Conservation (phyloP, 2,797 vertebrate genomes). For the Rhodeus uyekii region DNA sequence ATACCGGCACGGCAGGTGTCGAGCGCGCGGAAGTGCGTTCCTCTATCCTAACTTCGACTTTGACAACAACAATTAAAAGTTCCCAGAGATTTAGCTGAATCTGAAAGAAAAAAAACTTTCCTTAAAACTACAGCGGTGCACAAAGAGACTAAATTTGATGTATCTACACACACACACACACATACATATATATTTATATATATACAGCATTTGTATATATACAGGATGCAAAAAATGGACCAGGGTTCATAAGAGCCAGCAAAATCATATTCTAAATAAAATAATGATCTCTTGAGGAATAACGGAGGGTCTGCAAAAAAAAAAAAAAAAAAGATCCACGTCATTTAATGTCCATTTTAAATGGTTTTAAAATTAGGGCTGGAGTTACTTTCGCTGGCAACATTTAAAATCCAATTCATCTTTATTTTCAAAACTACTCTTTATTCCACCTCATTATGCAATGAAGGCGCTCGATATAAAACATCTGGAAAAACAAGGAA, state of each 20-base stretch:
- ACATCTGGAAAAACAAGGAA: conserved; percentile 23
- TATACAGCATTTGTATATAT: too few relatives aligned
- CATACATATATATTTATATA: too few relatives aligned
- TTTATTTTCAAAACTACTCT: not conserved
- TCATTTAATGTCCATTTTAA: conserved; percentile 8
- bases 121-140: not conserved
- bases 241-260: not conserved
- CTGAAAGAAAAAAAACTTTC: not conserved
- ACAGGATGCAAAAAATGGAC: too few relatives aligned
- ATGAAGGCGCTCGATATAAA: conserved; percentile 2
- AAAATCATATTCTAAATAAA: conserved; percentile 19
- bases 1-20: conserved; percentile 74
- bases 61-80: not conserved
- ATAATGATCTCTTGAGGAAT: conserved; percentile 11
- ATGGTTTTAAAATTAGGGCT: conserved; percentile 1
- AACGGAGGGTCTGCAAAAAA: not conserved
- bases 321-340: not conserved
- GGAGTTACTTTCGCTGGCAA: not conserved
- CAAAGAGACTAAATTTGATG: not conserved
- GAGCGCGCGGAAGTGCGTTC: conserved; percentile 35
- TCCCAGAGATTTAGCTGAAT: not conserved
- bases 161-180: too few relatives aligned
- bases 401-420: conserved; percentile 1
- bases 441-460: conserved; percentile 20
- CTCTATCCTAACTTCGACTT: conserved; percentile 63